Percentiles rank a stretch among this genome's conserved stretches.
phyloP scores from a whole-genome alignment of 2,888 invertebrate genomes.

The Rhimphoctona megacephalus region DNA sequence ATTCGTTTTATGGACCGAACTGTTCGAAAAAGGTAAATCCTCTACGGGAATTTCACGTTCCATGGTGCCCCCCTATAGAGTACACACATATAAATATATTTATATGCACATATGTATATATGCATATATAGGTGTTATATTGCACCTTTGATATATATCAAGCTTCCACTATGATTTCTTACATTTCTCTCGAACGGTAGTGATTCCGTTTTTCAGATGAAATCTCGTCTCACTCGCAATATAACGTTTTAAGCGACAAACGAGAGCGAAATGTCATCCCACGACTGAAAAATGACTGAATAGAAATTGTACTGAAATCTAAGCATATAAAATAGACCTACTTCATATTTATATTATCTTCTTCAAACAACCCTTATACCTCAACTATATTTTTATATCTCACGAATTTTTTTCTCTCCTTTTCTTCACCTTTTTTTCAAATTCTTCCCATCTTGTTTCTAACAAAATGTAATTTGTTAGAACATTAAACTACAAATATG shows the following conservation, averaged over 20 bases:
- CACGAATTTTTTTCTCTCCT: background rate
- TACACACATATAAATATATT: constrained; percentile 10
- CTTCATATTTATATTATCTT: background rate
- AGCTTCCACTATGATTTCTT: constrained; percentile 34
- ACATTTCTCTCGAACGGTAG: constrained; percentile 32
- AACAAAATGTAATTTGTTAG: background rate
- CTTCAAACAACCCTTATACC: background rate
- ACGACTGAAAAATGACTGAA: background rate
- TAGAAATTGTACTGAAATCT: background rate
- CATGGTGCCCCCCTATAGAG: constrained; percentile 75
- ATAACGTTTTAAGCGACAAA: background rate
- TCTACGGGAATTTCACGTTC: constrained; percentile 76
- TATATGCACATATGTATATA: background rate
- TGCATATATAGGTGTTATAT: background rate
- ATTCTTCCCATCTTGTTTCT: background rate
- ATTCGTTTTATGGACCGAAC: constrained; percentile 35
- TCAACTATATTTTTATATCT: background rate
- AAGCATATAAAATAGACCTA: background rate
- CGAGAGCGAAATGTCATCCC: background rate
- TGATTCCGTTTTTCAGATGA: constrained; percentile 25
- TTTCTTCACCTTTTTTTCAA: background rate
- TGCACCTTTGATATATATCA: background rate
- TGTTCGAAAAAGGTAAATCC: constrained; percentile 71
- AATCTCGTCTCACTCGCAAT: constrained; percentile 23
- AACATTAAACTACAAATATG: background rate